A percentile compares a stretch with the other conserved stretches of the same genome.
Evolutionary conservation across 2,113 vertebrate species (phyloP).

Genomic region (Columbina picui): DNA sequence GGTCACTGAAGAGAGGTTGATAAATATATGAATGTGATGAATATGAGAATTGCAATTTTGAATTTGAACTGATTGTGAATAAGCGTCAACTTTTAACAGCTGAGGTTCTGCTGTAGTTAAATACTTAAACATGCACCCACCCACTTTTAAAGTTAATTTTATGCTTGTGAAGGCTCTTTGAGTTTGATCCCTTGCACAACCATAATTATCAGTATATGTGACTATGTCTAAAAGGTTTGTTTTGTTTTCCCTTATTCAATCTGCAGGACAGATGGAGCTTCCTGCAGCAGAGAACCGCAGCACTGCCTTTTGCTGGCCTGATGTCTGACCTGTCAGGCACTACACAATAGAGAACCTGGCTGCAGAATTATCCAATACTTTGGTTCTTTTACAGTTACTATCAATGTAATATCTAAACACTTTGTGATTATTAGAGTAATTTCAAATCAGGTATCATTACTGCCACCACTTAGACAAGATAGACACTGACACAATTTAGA

Average conservation of each 20-base stretch:
- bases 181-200: not conserved
- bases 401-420: not conserved
- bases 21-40: not conserved
- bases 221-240: not conserved
- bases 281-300: not conserved
- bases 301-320: not conserved
- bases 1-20: not conserved
- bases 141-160: not conserved
- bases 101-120: not conserved
- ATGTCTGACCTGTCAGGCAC: not conserved
- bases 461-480: not conserved
- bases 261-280: not conserved
- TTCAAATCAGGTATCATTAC: not conserved
- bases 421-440: not conserved
- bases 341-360: not conserved
- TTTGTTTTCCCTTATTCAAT: not conserved
- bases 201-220: not conserved
- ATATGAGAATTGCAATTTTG: not conserved
- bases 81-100: not conserved
- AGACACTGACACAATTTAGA: fast-evolving
- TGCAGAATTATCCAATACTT: not conserved
- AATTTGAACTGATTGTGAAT: not conserved
- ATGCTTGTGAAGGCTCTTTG: not conserved
- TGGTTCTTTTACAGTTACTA: not conserved
- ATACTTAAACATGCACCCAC: not conserved